phyloP scores from a whole-genome alignment of 2,113 vertebrate species.

The Vidua chalybeata region DNA sequence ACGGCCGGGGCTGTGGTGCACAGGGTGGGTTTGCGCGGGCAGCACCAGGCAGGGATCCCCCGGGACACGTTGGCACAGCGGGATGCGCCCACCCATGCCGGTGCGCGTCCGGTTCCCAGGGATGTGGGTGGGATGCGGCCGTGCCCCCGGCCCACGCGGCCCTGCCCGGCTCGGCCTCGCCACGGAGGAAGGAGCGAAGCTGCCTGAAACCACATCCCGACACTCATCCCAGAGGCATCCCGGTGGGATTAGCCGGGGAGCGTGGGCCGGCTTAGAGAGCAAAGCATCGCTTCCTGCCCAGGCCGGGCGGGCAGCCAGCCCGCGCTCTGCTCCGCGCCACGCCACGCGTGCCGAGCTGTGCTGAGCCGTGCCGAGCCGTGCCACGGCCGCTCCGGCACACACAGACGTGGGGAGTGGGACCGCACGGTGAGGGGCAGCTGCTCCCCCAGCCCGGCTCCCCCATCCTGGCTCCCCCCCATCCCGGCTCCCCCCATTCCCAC shows the following conservation, averaged over 20 bases:
- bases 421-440: accelerated
- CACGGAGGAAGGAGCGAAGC: constrained; percentile 25
- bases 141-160: constrained; percentile 6
- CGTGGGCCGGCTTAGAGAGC: constrained; percentile 62
- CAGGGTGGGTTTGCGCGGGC: not conserved
- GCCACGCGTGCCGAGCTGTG: not conserved
- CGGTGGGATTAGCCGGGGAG: constrained; percentile 61
- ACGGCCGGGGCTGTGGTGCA: accelerated
- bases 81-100: not conserved
- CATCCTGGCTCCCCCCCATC: not conserved
- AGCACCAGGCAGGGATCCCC: not conserved
- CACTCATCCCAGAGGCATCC: constrained; percentile 75
- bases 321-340: not conserved
- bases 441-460: not conserved
- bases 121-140: not conserved
- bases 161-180: not conserved
- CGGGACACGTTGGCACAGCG: accelerated
- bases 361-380: not conserved
- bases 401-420: not conserved
- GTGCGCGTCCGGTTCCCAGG: not conserved
- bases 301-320: constrained; percentile 16
- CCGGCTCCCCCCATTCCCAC: not conserved
- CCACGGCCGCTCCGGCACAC: not conserved
- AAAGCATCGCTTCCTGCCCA: constrained; percentile 44
- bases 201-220: constrained; percentile 68